phyloP scores from a whole-genome alignment of 2,888 invertebrate genomes.

The Athripsodes cinereus region DNA sequence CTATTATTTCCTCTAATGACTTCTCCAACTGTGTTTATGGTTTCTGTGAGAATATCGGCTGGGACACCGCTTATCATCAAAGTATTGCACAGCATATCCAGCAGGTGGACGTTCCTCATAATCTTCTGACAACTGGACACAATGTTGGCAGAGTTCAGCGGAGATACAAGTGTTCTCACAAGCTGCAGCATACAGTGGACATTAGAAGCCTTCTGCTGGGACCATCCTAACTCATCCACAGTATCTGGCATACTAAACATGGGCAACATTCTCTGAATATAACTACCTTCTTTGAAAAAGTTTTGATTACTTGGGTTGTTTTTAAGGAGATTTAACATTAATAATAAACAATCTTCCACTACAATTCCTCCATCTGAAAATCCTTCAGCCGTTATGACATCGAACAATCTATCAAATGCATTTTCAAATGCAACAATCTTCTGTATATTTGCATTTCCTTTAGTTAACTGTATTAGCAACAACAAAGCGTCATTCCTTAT shows the following conservation, averaged over 20 bases:
- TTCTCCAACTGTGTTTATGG: slow-evolving; percentile 92
- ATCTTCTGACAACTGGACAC: slow-evolving; percentile 78
- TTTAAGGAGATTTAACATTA: slow-evolving; percentile 88
- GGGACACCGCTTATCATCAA: slow-evolving; percentile 96
- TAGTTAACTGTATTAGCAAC: slow-evolving; percentile 85
- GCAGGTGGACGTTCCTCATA: slow-evolving; percentile 77
- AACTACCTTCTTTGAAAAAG: slow-evolving; percentile 97
- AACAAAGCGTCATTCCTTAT: slow-evolving; percentile 92
- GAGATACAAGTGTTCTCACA: slow-evolving; percentile 86
- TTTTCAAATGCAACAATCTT: slow-evolving; percentile 99
- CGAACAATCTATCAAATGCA: slow-evolving; percentile 92
- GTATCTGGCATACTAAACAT: slow-evolving; percentile 79
- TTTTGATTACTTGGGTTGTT: slow-evolving; percentile 98
- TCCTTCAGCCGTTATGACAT: slow-evolving; percentile 88
- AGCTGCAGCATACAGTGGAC: slow-evolving; percentile 89
- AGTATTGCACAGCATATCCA: slow-evolving; percentile 79
- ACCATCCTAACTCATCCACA: slow-evolving; percentile 73
- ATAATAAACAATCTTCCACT: slow-evolving; percentile 92
- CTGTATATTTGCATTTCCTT: slow-evolving; percentile 92
- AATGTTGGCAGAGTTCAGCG: slow-evolving; percentile 84
- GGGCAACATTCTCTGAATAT: slow-evolving; percentile 82
- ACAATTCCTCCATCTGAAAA: slow-evolving; percentile 94
- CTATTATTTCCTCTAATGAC: slow-evolving; percentile 82
- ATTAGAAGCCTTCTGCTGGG: slow-evolving; percentile 90
- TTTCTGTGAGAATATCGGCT: slow-evolving; percentile 92